phyloP scores from a whole-genome alignment of 1,140 invertebrate species.

The Pogonomyrmex barbatus region DNA sequence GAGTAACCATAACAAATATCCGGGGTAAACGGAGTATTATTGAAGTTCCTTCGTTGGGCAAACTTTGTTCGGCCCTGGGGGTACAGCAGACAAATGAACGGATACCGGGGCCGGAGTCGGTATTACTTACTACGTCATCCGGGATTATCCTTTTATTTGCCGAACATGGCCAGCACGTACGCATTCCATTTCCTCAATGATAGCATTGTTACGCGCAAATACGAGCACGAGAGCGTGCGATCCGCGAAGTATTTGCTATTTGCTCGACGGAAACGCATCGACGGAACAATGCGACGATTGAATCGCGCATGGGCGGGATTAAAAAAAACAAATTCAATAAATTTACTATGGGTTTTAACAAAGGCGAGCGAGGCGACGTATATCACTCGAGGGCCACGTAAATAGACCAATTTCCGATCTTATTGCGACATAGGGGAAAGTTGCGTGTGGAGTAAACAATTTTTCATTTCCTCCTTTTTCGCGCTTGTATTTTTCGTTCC shows the following conservation, averaged over 20 bases:
- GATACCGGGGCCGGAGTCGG: not conserved
- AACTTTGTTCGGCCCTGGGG: slow-evolving; percentile 20
- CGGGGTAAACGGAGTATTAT: slow-evolving; percentile 26
- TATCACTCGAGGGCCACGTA: not conserved
- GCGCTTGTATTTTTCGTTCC: not conserved
- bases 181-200: slow-evolving; percentile 21
- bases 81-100: slow-evolving; percentile 30
- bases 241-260: not conserved
- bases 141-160: slow-evolving; percentile 50
- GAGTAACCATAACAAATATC: slow-evolving; percentile 54
- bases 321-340: not conserved
- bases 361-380: not conserved
- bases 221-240: not conserved
- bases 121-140: slow-evolving; percentile 47
- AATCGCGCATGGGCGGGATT: not conserved
- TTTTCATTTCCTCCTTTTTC: slow-evolving; percentile 30
- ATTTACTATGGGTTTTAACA: not conserved
- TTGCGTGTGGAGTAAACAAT: not conserved
- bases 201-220: slow-evolving; percentile 21
- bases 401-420: not conserved
- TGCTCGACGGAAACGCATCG: not conserved
- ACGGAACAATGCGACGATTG: not conserved
- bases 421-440: not conserved
- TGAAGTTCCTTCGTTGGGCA: slow-evolving; percentile 19
- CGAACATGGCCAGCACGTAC: not conserved